phyloP scores from a whole-genome alignment of 2,797 vertebrate species.

The Parambassis ranga region DNA sequence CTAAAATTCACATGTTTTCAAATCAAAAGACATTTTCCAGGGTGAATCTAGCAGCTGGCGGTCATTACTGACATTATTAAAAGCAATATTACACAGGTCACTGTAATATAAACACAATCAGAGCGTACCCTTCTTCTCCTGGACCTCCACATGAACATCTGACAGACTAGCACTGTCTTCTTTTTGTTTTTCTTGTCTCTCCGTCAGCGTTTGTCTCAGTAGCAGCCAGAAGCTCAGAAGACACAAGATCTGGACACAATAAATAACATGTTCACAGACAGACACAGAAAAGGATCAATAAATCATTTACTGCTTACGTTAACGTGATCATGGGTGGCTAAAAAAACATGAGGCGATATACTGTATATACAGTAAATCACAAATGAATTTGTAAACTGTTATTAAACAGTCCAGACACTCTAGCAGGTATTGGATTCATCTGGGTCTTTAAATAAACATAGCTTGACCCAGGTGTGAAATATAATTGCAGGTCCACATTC shows the following conservation, averaged over 20 bases:
- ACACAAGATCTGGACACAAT: slow-evolving; percentile 85
- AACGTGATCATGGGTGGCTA: background rate
- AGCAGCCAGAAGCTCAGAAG: slow-evolving; percentile 97
- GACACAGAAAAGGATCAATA: background rate
- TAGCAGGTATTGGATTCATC: background rate
- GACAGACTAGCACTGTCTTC: slow-evolving; percentile 84
- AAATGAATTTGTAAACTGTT: slow-evolving; percentile 3
- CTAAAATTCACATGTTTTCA: background rate
- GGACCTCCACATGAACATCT: slow-evolving; percentile 86
- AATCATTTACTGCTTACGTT: slow-evolving; percentile 22
- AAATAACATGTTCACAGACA: slow-evolving; percentile 18
- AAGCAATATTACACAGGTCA: background rate
- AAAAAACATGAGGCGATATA: background rate
- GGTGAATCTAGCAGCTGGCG: too few relatives aligned
- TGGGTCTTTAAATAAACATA: slow-evolving; percentile 18
- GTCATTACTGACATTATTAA: too few relatives aligned
- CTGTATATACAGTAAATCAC: slow-evolving; percentile 12
- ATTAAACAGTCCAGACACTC: slow-evolving; percentile 13
- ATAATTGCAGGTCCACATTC: background rate
- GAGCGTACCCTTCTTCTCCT: slow-evolving; percentile 86
- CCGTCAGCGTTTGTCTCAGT: slow-evolving; percentile 93
- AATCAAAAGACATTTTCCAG: background rate
- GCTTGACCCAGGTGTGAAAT: slow-evolving; percentile 8
- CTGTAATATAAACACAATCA: background rate
- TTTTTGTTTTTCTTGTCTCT: slow-evolving; percentile 84